These are phyloP conservation scores for Oryzias curvinotus DNA, from an alignment of 2,113 vertebrate genomes.

Conservation along the genomic window DNA sequence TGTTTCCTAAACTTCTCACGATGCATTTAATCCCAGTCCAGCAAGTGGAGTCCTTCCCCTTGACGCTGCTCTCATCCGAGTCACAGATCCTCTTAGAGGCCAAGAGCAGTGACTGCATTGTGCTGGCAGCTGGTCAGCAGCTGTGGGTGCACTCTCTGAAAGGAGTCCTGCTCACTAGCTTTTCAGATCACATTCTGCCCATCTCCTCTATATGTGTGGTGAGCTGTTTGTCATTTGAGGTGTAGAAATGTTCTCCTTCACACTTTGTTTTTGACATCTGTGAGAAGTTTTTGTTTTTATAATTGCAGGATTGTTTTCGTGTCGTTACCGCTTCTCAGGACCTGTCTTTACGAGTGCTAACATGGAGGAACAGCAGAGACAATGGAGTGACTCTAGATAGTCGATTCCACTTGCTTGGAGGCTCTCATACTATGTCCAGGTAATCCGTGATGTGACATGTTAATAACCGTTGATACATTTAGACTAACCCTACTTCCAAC, in stretches of 20 bases:
- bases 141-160: constrained; percentile 74
- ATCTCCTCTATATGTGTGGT: constrained; percentile 83
- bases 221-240: constrained; percentile 26
- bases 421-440: constrained; percentile 77
- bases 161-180: constrained; percentile 72
- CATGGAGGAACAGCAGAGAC: constrained; percentile 71
- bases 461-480: not conserved
- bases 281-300: not conserved
- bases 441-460: constrained; percentile 28
- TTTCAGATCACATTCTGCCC: constrained; percentile 81
- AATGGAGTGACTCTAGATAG: constrained; percentile 62
- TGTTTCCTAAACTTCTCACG: no score
- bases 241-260: not conserved
- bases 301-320: constrained; percentile 69
- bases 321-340: constrained; percentile 80
- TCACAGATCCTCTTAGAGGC: constrained; percentile 65
- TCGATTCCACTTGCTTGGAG: constrained; percentile 75
- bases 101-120: constrained; percentile 68
- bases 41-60: constrained; percentile 72
- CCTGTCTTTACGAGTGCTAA: constrained; percentile 71
- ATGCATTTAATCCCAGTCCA: constrained; percentile 57
- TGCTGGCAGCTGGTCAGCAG: constrained; percentile 59
- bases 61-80: constrained; percentile 11
- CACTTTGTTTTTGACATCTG: not conserved
- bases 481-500: not conserved